These are phyloP conservation scores for Copidosoma aretas DNA, from an alignment of 2,888 invertebrate species.

Conservation along the genomic window DNA sequence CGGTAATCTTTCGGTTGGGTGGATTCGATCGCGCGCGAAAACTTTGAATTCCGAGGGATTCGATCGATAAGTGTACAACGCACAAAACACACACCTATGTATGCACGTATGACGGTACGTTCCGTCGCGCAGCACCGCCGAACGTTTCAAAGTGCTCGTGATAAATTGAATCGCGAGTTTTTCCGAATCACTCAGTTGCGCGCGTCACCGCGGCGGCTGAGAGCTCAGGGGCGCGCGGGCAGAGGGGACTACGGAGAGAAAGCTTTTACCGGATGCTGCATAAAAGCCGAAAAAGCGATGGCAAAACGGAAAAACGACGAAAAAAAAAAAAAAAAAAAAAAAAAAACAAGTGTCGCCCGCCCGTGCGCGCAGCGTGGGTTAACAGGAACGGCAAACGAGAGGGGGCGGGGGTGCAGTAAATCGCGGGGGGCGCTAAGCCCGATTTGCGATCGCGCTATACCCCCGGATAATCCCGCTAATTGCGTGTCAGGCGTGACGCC, in stretches of 20 bases:
- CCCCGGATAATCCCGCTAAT: slow-evolving; percentile 46
- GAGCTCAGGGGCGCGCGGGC: neutral
- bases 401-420: neutral
- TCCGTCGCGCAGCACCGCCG: neutral
- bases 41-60: slow-evolving; percentile 27
- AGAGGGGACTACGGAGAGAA: neutral
- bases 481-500: slow-evolving; percentile 47
- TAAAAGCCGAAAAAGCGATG: slow-evolving; percentile 31
- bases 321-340: slow-evolving; percentile 12
- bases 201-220: neutral
- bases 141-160: neutral
- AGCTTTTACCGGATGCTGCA: slow-evolving; percentile 2
- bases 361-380: neutral
- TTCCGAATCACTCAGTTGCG: slow-evolving; percentile 18
- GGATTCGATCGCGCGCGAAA: slow-evolving; percentile 3
- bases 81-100: no score
- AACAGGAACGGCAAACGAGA: neutral
- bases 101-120: neutral
- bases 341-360: slow-evolving; percentile 3
- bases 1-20: no score
- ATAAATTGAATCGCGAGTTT: slow-evolving; percentile 21
- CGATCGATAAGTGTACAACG: neutral
- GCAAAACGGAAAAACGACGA: slow-evolving; percentile 18
- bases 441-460: slow-evolving; percentile 38
- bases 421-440: slow-evolving; percentile 33